phyloP scores from a whole-genome alignment of 2,888 invertebrate genomes.

The Rhogogaster chlorosoma region DNA sequence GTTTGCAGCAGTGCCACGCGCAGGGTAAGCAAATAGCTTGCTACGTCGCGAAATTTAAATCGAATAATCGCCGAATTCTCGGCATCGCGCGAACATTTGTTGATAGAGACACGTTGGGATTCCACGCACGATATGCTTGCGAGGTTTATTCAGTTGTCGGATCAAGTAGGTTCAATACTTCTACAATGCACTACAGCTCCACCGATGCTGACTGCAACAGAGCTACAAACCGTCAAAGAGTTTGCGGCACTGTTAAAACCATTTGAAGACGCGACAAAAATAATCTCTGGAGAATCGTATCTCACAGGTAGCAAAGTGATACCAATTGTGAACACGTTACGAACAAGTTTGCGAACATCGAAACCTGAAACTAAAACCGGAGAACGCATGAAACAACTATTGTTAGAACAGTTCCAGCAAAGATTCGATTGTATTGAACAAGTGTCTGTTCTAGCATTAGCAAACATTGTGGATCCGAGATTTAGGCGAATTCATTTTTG shows the following conservation, averaged over 20 bases:
- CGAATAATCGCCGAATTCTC: too few species aligned
- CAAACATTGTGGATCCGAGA: slow-evolving; percentile 55
- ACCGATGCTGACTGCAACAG: slow-evolving; percentile 55
- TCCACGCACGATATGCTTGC: slow-evolving; percentile 55
- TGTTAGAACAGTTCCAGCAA: slow-evolving; percentile 52
- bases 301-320: slow-evolving; percentile 54
- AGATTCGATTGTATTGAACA: slow-evolving; percentile 57
- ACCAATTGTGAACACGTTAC: slow-evolving; percentile 57
- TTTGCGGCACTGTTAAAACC: slow-evolving; percentile 54
- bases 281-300: slow-evolving; percentile 14
- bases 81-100: too few species aligned
- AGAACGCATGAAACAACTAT: slow-evolving; percentile 46
- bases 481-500: slow-evolving; percentile 56
- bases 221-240: slow-evolving; percentile 53
- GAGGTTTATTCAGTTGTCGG: slow-evolving; percentile 50
- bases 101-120: slow-evolving; percentile 59
- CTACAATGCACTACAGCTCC: slow-evolving; percentile 57
- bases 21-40: too few species aligned
- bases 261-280: slow-evolving; percentile 53
- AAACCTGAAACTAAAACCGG: slow-evolving; percentile 52
- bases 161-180: slow-evolving; percentile 51
- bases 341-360: slow-evolving; percentile 46
- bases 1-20: too few species aligned
- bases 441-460: slow-evolving; percentile 51
- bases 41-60: too few species aligned